Evolutionary conservation across 2,797 vertebrate species (phyloP).

Genomic region (Chaetodon trifasciatus): DNA sequence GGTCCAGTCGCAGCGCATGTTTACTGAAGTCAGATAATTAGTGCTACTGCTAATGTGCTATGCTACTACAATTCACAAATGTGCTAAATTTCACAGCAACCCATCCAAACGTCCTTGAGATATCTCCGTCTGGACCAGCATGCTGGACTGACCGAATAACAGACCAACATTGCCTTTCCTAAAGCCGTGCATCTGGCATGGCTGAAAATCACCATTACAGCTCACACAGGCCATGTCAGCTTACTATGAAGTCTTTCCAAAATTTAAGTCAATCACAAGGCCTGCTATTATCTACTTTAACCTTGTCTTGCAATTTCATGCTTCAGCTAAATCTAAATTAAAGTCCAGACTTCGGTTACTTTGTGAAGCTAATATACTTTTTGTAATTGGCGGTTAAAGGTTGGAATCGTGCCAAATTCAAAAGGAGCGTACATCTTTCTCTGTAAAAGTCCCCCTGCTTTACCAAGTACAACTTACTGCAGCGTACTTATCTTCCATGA

Average conservation of each 20-base stretch:
- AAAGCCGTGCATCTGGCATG: neutral
- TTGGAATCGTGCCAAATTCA: constrained; percentile 41
- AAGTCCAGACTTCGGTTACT: constrained; percentile 52
- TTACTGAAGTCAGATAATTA: too few species aligned
- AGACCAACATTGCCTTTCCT: neutral
- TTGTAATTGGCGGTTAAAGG: constrained; percentile 48
- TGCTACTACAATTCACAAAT: neutral
- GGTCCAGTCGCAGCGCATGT: neutral
- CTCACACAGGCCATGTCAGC: constrained; percentile 9
- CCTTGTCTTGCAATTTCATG: constrained; percentile 64
- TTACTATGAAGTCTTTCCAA: constrained; percentile 27
- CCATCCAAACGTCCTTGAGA: neutral
- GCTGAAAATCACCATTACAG: constrained; percentile 9
- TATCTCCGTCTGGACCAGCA: neutral
- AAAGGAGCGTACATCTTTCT: constrained; percentile 16
- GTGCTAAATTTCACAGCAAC: neutral
- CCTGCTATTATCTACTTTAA: constrained; percentile 42
- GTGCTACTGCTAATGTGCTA: neutral
- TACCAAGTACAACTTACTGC: constrained; percentile 31
- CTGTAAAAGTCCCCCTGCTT: constrained; percentile 17
- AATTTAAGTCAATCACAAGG: constrained; percentile 48
- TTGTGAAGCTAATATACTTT: constrained; percentile 38
- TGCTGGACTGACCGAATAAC: neutral
- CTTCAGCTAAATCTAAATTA: constrained; percentile 61
- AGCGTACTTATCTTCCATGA: constrained; percentile 31